Evolutionary conservation across 2,888 invertebrate species (phyloP), one percentile per base, ranked within the genome.

Genomic region (Apocheima hispidaria): DNA sequence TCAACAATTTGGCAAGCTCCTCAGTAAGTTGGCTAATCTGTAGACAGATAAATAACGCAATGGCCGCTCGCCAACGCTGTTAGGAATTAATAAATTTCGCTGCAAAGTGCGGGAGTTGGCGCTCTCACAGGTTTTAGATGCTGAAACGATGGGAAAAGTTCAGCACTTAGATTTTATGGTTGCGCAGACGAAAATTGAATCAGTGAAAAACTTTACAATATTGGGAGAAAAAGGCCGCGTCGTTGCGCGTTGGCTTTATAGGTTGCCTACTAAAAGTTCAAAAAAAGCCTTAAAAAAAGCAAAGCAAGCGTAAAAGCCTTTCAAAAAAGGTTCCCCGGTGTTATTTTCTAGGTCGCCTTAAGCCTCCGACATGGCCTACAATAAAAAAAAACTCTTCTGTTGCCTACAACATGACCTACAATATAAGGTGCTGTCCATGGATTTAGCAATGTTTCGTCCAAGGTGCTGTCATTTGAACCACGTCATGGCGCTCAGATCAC

Each of bases 21-120:
- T n/a, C 14, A 46, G 5, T 46, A 46, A 30, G 20, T 46, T 46
- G 30, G 46, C 20, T 2, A 30, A 20, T 46, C 30, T 46, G 46
- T 46, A 46, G 72, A 73, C 73, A 59, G 48, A 72, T 73, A 73
- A 72, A 73, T 71, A 72, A 69, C 49, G 63, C 52, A 64, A 71
- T 69, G 70, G 74, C 70, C 33, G 65, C 52, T 57, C 40, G 71
- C 73, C 71, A 69, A 58, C 21, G 21, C 51, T 38, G 60, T 40
- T 44, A 59, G 48, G 59, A 65, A 65, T 62, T 65, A 62, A 62
- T 62, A 65, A 60, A 62, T 65, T 62, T 54, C 38, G 16, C 40
- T 6, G 16, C n/a, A n/a, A 16, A 60, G 23, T 38, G 40, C 30
- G 44, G 26, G 49, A 60, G 53, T 44, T 61, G 52, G 62, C 56